These are phyloP conservation scores for Pelodiscus sinensis DNA, from an alignment of 2,113 vertebrate species.

Conservation along the genomic window DNA sequence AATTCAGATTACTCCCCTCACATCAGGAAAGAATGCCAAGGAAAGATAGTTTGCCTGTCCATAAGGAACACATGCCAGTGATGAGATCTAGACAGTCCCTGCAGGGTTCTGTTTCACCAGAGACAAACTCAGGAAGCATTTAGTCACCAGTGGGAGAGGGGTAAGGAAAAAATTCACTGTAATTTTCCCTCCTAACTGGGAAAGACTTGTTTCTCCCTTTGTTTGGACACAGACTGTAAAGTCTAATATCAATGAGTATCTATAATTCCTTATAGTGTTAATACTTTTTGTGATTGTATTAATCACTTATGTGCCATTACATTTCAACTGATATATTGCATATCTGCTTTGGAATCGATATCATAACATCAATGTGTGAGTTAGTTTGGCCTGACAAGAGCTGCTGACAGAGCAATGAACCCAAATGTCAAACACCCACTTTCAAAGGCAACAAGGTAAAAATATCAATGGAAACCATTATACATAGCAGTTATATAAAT, in stretches of 20 bases:
- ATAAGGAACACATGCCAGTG: background rate
- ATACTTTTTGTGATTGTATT: background rate
- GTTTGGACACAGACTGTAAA: background rate
- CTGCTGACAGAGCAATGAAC: background rate
- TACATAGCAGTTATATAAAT: background rate
- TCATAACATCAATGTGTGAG: background rate
- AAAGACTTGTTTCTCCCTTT: background rate
- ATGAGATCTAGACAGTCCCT: background rate
- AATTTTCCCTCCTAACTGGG: background rate
- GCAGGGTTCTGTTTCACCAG: background rate
- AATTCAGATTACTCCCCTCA: conserved; percentile 54
- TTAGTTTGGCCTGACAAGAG: background rate
- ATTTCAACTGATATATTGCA: background rate
- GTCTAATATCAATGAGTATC: background rate
- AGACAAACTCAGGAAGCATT: background rate
- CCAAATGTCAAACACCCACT: background rate
- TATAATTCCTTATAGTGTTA: background rate
- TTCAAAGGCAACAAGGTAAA: background rate
- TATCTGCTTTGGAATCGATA: background rate
- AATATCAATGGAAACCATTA: background rate
- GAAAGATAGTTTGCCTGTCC: background rate
- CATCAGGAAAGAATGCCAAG: conserved; percentile 34
- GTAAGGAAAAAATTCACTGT: background rate
- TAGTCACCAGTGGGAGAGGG: background rate
- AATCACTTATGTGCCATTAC: background rate